Evolutionary conservation across 2,113 vertebrate species (phyloP).

Genomic region (Syrmaticus mikado): DNA sequence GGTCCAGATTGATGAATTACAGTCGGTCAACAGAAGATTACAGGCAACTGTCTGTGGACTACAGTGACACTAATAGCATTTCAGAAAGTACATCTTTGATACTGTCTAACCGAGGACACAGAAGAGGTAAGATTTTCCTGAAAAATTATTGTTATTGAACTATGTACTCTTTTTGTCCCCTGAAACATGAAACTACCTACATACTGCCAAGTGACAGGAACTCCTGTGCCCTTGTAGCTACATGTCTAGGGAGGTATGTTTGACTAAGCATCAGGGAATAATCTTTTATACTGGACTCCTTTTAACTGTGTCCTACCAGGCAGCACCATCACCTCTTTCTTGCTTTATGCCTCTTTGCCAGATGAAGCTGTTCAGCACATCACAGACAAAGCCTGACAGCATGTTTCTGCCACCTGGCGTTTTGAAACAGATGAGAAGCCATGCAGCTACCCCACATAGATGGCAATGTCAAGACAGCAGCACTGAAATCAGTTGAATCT

Average conservation of each 20-base stretch:
- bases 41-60: conserved; percentile 49
- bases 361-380: not conserved
- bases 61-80: conserved; percentile 65
- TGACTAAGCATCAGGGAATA: not conserved
- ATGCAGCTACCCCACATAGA: not conserved
- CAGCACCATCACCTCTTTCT: not conserved
- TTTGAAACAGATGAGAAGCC: not conserved
- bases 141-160: not conserved
- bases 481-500: not conserved
- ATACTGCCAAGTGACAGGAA: not conserved
- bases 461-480: not conserved
- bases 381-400: not conserved
- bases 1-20: conserved; percentile 57
- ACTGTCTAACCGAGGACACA: conserved; percentile 45
- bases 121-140: conserved; percentile 33
- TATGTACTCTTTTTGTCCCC: not conserved
- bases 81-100: conserved; percentile 60
- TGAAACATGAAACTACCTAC: not conserved
- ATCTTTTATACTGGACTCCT: not conserved
- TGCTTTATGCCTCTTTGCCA: not conserved
- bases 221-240: not conserved
- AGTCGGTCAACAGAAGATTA: conserved; percentile 68
- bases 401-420: not conserved
- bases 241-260: not conserved
- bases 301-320: not conserved